A percentile compares a stretch with the other conserved stretches of the same genome.
phyloP scores from a whole-genome alignment of 2,797 vertebrate genomes.

The Cirrhinus mrigala region DNA sequence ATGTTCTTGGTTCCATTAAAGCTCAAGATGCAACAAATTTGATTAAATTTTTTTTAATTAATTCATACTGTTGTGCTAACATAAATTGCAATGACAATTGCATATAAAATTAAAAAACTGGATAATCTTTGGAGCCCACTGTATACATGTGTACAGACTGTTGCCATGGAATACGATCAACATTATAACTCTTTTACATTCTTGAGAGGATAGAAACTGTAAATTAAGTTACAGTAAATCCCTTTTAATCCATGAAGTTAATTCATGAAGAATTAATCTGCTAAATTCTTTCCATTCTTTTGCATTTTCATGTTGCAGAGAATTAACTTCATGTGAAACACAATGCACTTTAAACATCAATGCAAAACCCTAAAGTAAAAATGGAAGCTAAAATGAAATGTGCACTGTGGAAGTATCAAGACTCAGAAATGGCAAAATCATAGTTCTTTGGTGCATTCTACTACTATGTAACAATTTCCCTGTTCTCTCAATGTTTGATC shows the following conservation, averaged over 20 bases:
- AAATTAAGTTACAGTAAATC: background rate
- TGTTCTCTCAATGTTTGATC: too few species aligned
- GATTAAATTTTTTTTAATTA: too few species aligned
- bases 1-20: too few species aligned
- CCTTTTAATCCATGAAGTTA: slow-evolving; percentile 4
- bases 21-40: too few species aligned
- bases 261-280: background rate
- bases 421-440: background rate
- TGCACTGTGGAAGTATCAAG: background rate
- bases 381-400: background rate
- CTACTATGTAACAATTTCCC: too few species aligned
- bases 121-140: background rate
- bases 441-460: too few species aligned
- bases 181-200: background rate
- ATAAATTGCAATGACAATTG: background rate
- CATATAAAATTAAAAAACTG: background rate
- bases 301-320: background rate
- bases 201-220: slow-evolving; percentile 3
- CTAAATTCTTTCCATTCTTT: slow-evolving; percentile 7
- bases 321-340: background rate
- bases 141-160: background rate
- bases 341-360: background rate
- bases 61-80: background rate
- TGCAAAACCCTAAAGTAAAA: background rate
- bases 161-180: background rate